Conservation (phyloP, 2,888 invertebrate species). For the Drosophila anomelani region DNA sequence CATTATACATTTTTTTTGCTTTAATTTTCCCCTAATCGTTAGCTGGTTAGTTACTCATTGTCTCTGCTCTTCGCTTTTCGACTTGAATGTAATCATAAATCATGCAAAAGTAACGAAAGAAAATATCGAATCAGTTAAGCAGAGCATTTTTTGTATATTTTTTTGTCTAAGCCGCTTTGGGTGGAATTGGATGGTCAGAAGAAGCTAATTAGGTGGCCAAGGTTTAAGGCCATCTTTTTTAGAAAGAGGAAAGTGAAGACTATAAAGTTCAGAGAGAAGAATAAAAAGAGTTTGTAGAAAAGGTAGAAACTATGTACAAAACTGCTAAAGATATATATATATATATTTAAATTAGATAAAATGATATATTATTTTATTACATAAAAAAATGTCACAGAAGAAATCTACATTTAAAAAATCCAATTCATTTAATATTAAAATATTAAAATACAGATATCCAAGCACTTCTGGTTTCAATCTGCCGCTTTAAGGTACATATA, state of each 20-base stretch:
- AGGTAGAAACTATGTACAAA: too few relatives aligned
- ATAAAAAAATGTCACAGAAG: too few relatives aligned
- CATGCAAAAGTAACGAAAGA: slow-evolving; percentile 33
- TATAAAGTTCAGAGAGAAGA: not conserved
- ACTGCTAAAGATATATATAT: too few relatives aligned
- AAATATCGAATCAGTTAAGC: slow-evolving; percentile 29
- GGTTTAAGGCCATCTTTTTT: slow-evolving; percentile 24
- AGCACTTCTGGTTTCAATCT: not conserved
- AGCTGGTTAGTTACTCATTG: slow-evolving; percentile 3
- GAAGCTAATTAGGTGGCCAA: slow-evolving; percentile 34
- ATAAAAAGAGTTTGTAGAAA: not conserved
- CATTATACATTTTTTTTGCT: not conserved
- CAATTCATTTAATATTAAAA: not conserved
- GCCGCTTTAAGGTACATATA: not conserved
- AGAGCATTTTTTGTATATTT: slow-evolving; percentile 29
- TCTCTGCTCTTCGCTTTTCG: not conserved
- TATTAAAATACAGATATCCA: not conserved
- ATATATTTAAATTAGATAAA: not conserved
- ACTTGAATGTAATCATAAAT: slow-evolving; percentile 31
- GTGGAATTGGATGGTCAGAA: slow-evolving; percentile 14
- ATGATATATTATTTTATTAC: not conserved
- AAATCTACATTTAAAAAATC: not conserved
- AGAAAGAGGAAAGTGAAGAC: slow-evolving; percentile 10
- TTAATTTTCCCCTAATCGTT: slow-evolving; percentile 25
- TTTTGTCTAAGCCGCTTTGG: slow-evolving; percentile 8